Base-by-base conservation (phyloP, 2,888 invertebrate species). In the Dicyrtoma fusca region DNA sequence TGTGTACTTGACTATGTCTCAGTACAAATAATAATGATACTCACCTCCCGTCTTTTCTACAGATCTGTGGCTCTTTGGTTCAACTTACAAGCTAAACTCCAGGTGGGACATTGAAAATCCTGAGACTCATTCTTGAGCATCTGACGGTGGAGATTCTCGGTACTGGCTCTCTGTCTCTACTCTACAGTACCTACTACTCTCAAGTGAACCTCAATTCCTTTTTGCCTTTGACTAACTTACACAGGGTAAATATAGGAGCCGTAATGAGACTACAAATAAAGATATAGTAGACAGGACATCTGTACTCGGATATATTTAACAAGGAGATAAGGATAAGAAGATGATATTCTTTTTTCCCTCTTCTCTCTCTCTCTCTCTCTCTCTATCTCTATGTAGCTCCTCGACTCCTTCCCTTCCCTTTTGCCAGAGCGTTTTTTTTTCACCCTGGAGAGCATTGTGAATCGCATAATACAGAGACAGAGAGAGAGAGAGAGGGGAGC, bases 51-150 rank as follows among this genome's bases (percentile, higher is more conserved):
- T 34, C 34, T 5, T 3, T 34, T 34, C 34, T 8, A 34, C 34
- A 34, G 4, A 34, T 34, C 4, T 34, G 3, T 34, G 3, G 4
- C 34, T 5, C 34, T 34, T 34, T 34, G 8, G 34, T 34, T 34
- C 8, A 3, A 3, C 34, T 34, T 34, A 34, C 34, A 34, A 34
- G 34, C 34, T 44, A 26, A 61, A 44, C 68, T 68, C 45, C 68
- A 68, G 68, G 68, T 68, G 68, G 68, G 68, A 68, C 68, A 68
- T 68, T 68, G n/a, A 26, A 66, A 66, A 19, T 34, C 34, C 34
- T 34, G 4, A 34, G 4, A 34, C 34, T 34, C 34, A 34, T 34
- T 34, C 34, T n/a, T 34, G 34, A 34, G 3, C 34, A 34, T 34
- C 34, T 5, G n/a, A n/a, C n/a, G n/a, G n/a, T n/a, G n/a, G 4